phyloP scores from a whole-genome alignment of 1,140 invertebrate genomes.

The Leptopilina boulardi region DNA sequence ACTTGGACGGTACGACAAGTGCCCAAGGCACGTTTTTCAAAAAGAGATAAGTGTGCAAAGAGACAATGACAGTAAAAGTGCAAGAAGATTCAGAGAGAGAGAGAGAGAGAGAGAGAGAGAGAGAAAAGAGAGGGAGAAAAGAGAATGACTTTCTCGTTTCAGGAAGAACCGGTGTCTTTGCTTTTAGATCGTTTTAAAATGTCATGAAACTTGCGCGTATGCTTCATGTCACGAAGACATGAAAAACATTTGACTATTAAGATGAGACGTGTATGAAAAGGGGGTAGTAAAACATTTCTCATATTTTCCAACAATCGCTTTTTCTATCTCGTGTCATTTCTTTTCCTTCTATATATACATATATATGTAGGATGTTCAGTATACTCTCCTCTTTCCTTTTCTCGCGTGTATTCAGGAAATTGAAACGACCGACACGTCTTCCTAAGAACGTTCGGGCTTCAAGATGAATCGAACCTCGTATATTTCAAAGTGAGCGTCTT shows the following conservation, averaged over 20 bases:
- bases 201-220: conserved; percentile 3
- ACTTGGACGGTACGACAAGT: conserved; percentile 19
- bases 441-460: conserved; percentile 1
- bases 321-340: background rate
- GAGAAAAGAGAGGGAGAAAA: no score
- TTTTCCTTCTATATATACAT: conserved; percentile 28
- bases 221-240: background rate
- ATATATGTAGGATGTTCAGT: background rate
- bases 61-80: conserved; percentile 21
- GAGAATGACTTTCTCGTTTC: background rate
- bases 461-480: conserved; percentile 35
- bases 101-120: background rate
- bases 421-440: conserved; percentile 14
- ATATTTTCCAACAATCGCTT: conserved; percentile 29
- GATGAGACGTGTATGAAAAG: background rate
- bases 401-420: conserved; percentile 31
- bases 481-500: conserved; percentile 31
- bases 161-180: background rate
- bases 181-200: conserved; percentile 10
- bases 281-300: conserved; percentile 18
- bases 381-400: conserved; percentile 31
- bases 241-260: conserved; percentile 20
- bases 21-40: conserved; percentile 2
- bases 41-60: conserved; percentile 18
- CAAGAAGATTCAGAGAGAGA: background rate